phyloP scores from a whole-genome alignment of 2,888 invertebrate genomes.

The Epistrophe eligans region DNA sequence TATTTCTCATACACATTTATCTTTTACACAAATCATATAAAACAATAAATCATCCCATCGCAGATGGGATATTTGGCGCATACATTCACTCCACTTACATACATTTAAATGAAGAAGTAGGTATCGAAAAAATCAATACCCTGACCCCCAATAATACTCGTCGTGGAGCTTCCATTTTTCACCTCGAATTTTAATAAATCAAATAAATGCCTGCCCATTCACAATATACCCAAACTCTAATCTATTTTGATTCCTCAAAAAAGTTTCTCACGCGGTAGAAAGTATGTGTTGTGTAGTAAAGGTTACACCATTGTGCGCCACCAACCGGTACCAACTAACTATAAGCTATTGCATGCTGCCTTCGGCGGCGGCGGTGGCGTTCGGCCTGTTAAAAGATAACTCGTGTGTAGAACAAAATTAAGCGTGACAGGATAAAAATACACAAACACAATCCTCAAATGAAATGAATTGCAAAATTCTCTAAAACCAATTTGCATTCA shows the following conservation, averaged over 20 bases:
- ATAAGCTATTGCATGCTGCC: background rate
- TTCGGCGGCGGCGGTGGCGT: background rate
- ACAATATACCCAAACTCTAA: background rate
- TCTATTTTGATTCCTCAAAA: background rate
- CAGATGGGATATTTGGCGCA: background rate
- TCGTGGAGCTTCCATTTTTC: constrained; percentile 50
- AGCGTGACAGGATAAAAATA: constrained; percentile 57
- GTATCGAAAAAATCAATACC: constrained; percentile 60
- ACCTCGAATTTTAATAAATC: constrained; percentile 64
- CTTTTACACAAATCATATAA: constrained; percentile 10
- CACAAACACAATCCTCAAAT: constrained; percentile 54
- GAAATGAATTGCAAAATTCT: constrained; percentile 63
- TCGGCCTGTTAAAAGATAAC: constrained; percentile 28
- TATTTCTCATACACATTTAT: constrained; percentile 9
- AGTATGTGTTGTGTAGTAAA: constrained; percentile 85
- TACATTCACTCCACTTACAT: background rate
- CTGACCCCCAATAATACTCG: constrained; percentile 28
- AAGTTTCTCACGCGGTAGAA: constrained; percentile 87
- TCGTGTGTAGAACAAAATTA: constrained; percentile 52
- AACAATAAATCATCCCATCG: constrained; percentile 20
- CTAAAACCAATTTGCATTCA: constrained; percentile 63
- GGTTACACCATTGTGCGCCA: constrained; percentile 83
- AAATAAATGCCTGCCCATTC: constrained; percentile 52
- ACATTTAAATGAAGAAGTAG: constrained; percentile 24
- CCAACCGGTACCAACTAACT: background rate